Conservation (phyloP, 2,113 vertebrate genomes). For the Pholis gunnellus region DNA sequence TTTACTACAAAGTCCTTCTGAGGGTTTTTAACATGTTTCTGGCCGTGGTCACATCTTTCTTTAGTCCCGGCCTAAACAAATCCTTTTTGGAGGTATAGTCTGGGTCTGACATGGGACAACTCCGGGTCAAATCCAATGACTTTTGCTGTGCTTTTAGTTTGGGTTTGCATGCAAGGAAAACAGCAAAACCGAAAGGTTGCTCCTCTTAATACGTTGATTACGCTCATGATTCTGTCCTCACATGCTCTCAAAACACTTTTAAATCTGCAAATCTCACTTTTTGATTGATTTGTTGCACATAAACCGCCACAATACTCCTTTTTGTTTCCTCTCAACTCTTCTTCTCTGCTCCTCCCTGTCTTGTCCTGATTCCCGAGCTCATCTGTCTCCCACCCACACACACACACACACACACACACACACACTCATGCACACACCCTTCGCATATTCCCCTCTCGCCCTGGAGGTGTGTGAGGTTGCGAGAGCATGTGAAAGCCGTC, state of each 20-base stretch:
- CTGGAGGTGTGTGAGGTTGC: constrained; percentile 71
- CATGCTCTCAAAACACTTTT: background rate
- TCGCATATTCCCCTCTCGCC: constrained; percentile 38
- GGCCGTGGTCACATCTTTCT: background rate
- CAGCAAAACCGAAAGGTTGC: background rate
- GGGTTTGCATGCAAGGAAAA: background rate
- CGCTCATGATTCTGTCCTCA: background rate
- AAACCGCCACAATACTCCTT: background rate
- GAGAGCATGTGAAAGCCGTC: constrained; percentile 81
- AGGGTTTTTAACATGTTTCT: background rate
- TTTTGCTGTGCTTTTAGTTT: background rate
- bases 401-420: constrained; percentile 19
- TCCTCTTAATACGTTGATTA: background rate
- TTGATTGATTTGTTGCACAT: background rate
- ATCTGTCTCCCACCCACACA: constrained; percentile 37
- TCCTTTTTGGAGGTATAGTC: too few species aligned
- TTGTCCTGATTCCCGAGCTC: constrained; percentile 4
- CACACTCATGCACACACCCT: constrained; percentile 23
- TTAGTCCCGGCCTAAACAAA: background rate
- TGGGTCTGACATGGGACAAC: background rate
- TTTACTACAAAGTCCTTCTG: background rate
- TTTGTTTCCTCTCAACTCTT: background rate
- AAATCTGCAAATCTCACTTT: background rate
- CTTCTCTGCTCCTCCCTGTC: background rate
- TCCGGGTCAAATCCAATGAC: background rate